phyloP scores from a whole-genome alignment of 2,797 vertebrate genomes.

The Sparus aurata region DNA sequence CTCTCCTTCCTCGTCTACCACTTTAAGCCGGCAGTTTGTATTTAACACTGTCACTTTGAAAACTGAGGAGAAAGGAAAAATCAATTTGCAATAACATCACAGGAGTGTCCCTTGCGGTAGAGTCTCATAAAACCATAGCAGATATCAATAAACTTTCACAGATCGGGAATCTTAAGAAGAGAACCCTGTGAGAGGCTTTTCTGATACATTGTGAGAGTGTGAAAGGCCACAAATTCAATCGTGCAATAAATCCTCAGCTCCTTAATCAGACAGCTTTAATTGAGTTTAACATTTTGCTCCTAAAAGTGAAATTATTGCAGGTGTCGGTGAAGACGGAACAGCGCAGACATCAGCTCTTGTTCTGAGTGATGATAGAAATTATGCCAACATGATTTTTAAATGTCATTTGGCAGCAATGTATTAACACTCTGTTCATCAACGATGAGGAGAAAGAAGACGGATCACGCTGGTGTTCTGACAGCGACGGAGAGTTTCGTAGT shows the following conservation, averaged over 20 bases:
- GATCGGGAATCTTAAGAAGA: slow-evolving; percentile 27
- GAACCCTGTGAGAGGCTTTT: background rate
- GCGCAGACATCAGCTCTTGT: background rate
- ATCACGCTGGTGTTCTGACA: background rate
- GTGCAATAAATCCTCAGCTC: slow-evolving; percentile 14
- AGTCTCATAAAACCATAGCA: slow-evolving; percentile 12
- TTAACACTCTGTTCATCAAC: background rate
- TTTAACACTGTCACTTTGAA: slow-evolving; percentile 47
- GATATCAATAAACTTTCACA: slow-evolving; percentile 45
- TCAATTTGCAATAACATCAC: slow-evolving; percentile 46
- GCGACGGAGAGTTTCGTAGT: background rate
- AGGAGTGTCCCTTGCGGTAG: background rate
- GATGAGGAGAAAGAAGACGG: background rate
- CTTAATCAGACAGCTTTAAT: slow-evolving; percentile 24
- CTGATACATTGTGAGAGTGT: background rate
- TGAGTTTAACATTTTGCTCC: slow-evolving; percentile 36
- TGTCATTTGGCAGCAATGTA: background rate
- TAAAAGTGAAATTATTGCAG: slow-evolving; percentile 6
- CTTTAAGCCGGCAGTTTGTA: slow-evolving; percentile 30
- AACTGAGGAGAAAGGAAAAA: slow-evolving; percentile 50
- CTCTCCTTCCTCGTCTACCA: slow-evolving; percentile 24
- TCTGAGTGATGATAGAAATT: background rate
- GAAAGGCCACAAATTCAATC: slow-evolving; percentile 44
- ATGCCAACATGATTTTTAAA: too few species aligned
- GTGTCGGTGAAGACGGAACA: background rate